phyloP scores from a whole-genome alignment of 1,140 invertebrate genomes.

The Anastrepha ludens region DNA sequence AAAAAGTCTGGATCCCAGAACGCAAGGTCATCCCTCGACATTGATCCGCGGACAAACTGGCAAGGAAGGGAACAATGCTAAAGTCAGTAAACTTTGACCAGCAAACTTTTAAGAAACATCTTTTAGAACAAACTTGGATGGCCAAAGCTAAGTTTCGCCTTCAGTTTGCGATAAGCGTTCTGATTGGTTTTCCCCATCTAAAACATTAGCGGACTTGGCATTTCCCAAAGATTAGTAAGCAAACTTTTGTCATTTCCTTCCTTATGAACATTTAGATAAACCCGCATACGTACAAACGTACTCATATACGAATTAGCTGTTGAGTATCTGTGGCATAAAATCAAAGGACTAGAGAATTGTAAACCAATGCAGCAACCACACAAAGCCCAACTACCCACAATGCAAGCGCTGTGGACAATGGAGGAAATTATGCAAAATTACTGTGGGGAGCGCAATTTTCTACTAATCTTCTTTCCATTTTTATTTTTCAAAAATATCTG shows the following conservation, averaged over 20 bases:
- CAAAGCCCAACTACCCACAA: neutral
- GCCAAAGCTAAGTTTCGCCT: too few relatives aligned
- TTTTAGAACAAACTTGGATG: too few relatives aligned
- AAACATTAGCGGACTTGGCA: too few relatives aligned
- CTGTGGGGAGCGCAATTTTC: neutral
- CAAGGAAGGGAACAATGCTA: too few relatives aligned
- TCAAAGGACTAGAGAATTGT: slow-evolving; percentile 43
- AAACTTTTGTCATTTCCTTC: neutral
- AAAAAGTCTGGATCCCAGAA: too few relatives aligned
- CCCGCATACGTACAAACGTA: neutral
- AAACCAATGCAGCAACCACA: slow-evolving; percentile 2
- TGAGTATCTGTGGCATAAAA: slow-evolving; percentile 45
- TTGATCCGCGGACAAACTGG: too few relatives aligned
- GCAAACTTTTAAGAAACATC: too few relatives aligned
- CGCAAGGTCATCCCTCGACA: too few relatives aligned
- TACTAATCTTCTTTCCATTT: neutral
- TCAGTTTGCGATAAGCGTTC: too few relatives aligned
- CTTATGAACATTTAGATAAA: neutral
- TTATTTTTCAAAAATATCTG: neutral
- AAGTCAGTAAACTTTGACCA: too few relatives aligned
- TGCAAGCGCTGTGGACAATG: neutral
- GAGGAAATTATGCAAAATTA: slow-evolving; percentile 36
- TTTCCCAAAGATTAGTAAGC: neutral
- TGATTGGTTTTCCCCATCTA: too few relatives aligned
- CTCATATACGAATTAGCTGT: neutral